Conservation (phyloP, 2,797 vertebrate genomes). For the Cygnus olor region DNA sequence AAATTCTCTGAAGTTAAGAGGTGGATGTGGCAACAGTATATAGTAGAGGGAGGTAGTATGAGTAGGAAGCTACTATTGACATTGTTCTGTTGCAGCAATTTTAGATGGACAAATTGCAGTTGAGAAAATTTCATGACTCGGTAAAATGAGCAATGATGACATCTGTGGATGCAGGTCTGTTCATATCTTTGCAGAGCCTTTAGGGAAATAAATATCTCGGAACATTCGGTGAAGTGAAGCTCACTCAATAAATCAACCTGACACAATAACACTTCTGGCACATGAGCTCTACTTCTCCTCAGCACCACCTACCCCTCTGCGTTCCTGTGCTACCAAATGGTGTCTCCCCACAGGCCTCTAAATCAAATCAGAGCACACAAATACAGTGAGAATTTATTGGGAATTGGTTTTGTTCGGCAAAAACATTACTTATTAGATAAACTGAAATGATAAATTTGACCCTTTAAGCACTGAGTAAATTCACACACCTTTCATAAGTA, state of each 20-base stretch:
- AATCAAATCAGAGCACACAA: slow-evolving; percentile 99
- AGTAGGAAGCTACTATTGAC: slow-evolving; percentile 83
- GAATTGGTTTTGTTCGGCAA: slow-evolving; percentile 99
- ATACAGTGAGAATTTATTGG: slow-evolving; percentile 99
- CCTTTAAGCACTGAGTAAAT: slow-evolving; percentile 79
- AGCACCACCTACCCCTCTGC: slow-evolving; percentile 96
- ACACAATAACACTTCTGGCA: slow-evolving; percentile 99
- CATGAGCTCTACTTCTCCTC: slow-evolving; percentile 90
- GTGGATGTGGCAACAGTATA: slow-evolving; percentile 54
- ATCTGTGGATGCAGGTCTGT: slow-evolving; percentile 99
- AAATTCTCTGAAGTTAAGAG: slow-evolving; percentile 67
- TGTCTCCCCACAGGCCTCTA: slow-evolving; percentile 98
- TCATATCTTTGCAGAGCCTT: slow-evolving; percentile 99
- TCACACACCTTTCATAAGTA: slow-evolving; percentile 72
- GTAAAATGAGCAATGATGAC: slow-evolving; percentile 99
- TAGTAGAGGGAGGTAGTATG: slow-evolving; percentile 56
- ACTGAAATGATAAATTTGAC: slow-evolving; percentile 91
- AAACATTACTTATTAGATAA: slow-evolving; percentile 97
- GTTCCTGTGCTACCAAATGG: slow-evolving; percentile 98
- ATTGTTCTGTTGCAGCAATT: slow-evolving; percentile 85
- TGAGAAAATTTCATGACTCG: slow-evolving; percentile 99
- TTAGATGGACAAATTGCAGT: slow-evolving; percentile 88
- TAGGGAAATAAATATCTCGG: slow-evolving; percentile 99
- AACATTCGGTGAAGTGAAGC: slow-evolving; percentile 99
- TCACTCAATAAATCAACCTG: slow-evolving; percentile 99